Conservation (phyloP, 1,140 invertebrate genomes). For the Plutomurus gul region DNA sequence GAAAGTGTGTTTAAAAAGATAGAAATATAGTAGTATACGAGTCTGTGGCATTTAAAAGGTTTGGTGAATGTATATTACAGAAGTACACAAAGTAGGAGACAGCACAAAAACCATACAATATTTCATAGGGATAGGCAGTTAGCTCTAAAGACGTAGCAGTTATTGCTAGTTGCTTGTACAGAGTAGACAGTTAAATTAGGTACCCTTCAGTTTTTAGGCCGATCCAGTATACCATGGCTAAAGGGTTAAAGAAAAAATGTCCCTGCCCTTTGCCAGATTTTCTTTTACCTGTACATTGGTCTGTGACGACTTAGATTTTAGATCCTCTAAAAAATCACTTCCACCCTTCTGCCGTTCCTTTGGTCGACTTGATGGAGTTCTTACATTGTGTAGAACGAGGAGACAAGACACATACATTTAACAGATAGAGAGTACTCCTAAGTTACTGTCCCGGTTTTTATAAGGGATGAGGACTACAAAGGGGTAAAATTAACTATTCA, state of each 20-base stretch:
- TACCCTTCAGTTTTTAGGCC: constrained; percentile 16
- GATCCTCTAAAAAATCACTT: background rate
- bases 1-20: too few species aligned
- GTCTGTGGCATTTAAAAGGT: too few species aligned
- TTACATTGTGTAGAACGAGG: background rate
- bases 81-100: background rate
- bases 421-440: background rate
- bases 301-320: too few species aligned
- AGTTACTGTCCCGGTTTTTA: background rate
- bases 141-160: background rate
- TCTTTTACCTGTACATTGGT: background rate
- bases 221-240: background rate
- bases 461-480: constrained; percentile 2
- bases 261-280: background rate
- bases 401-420: background rate
- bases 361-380: background rate
- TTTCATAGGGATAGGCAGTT: background rate
- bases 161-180: constrained; percentile 1
- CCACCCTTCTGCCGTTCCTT: background rate
- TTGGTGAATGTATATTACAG: too few species aligned
- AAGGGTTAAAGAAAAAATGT: constrained; percentile 27
- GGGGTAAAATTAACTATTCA: constrained; percentile 20
- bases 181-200: constrained; percentile 18
- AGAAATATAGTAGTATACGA: too few species aligned
- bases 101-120: background rate